A percentile compares a stretch with the other conserved stretches of the same genome.
These are phyloP conservation scores for Gymnopithys bicolor DNA, from an alignment of 2,797 vertebrate genomes.

Conservation along the genomic window DNA sequence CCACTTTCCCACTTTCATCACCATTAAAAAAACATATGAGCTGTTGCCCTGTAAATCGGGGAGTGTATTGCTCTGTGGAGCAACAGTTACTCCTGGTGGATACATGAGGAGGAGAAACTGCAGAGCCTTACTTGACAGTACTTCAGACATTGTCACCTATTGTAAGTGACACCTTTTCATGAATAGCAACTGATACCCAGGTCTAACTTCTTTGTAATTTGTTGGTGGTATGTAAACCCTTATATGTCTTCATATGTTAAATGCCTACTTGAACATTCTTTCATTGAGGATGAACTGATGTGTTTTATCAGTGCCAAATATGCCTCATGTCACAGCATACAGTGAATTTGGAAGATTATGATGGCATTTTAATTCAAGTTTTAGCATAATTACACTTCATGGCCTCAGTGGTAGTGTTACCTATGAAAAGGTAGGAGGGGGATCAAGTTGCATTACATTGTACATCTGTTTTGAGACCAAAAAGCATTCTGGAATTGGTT, in stretches of 20 bases:
- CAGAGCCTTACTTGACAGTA: background rate
- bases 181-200: background rate
- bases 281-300: conserved; percentile 5
- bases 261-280: conserved; percentile 23
- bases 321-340: background rate
- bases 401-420: conserved; percentile 61
- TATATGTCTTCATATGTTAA: conserved; percentile 31
- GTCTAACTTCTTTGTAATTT: conserved; percentile 37
- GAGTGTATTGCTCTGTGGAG: background rate
- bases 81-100: background rate
- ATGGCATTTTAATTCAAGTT: conserved; percentile 51
- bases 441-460: conserved; percentile 72
- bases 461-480: conserved; percentile 77
- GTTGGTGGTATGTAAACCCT: background rate
- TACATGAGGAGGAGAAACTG: background rate
- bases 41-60: background rate
- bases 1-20: rapidly evolving
- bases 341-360: conserved; percentile 34
- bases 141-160: background rate
- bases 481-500: conserved; percentile 63
- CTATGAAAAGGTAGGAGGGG: conserved; percentile 70
- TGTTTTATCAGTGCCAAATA: conserved; percentile 63
- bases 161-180: conserved; percentile 23
- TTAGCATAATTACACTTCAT: conserved; percentile 78
- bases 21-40: background rate